Evolutionary conservation across 2,888 invertebrate species (phyloP).

Genomic region (Netelia inedita): DNA sequence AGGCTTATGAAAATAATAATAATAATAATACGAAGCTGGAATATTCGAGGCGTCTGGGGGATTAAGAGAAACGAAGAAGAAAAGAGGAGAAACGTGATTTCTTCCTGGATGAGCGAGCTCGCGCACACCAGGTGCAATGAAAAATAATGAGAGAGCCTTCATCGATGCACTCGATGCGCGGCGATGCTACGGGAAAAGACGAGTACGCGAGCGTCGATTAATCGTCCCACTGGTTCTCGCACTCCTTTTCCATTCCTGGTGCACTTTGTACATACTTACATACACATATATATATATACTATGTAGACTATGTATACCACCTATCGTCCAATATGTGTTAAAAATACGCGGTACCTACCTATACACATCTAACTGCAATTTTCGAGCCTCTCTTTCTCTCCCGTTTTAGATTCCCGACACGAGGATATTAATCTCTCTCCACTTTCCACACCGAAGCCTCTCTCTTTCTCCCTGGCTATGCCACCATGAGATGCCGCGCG

Average conservation of each 20-base stretch:
- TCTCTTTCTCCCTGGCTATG: conserved; percentile 43
- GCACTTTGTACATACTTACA: background rate
- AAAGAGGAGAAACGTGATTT: conserved; percentile 43
- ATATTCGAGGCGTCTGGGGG: conserved; percentile 21
- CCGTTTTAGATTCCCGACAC: background rate
- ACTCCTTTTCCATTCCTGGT: conserved; percentile 27
- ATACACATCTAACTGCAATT: conserved; percentile 22
- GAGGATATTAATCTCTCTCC: conserved; percentile 49
- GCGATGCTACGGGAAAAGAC: conserved; percentile 23
- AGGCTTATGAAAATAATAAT: conserved; percentile 19
- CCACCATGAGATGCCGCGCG: conserved; percentile 9
- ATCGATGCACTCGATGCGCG: conserved; percentile 28
- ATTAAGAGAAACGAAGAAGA: conserved; percentile 40
- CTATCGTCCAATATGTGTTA: background rate
- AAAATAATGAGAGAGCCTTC: conserved; percentile 50
- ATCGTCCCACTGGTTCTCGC: conserved; percentile 53
- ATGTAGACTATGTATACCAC: background rate
- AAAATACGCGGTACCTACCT: background rate
- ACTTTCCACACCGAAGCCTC: conserved; percentile 50
- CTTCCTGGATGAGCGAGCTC: conserved; percentile 56
- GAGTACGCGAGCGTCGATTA: conserved; percentile 42
- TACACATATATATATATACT: background rate
- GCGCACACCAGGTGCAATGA: conserved; percentile 48
- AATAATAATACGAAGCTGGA: background rate
- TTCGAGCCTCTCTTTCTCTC: conserved; percentile 17